Evolutionary conservation across 1,140 invertebrate genomes (phyloP), one percentile per base, ranked within the genome.

Genomic region (Penaeus chinensis): DNA sequence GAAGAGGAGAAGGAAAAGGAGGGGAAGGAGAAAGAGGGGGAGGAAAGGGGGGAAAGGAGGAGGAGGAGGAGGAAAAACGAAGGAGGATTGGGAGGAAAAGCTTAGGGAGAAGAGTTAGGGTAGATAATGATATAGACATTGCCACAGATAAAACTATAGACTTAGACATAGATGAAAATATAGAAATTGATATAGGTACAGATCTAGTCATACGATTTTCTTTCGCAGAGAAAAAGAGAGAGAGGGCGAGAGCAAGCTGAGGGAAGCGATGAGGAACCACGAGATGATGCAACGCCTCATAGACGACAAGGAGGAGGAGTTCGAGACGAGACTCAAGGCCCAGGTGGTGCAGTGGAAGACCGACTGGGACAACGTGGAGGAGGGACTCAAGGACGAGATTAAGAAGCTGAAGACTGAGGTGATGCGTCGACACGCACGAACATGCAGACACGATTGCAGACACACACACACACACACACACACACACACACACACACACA

Each of bases 261-360:
- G 80, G 61, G 85, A 87, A 20, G 71, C 61, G 63, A 85, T 63
- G 11, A 82, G 80, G 19, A 88, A 88, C 32, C 63, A 60, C 8
- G 86, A 88, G 19, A 18, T 79, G 20, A 74, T 90, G 61, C 81
- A 88, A 71, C 24, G 74, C 19, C 78, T 85, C 20, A 61, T 90
- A 10, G 86, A 90, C 62, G 69, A 85, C 32, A 84, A 88, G 32
- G 89, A 90, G 61, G 80, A 86, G 54, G 82, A 88, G 61, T 90
- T 86, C 78, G 89, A 90, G 86, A 8, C 47, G 1, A 27, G 84
- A 47, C 89, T 90, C 60, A 90, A 85, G 85, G 27, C 89, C 16
- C 88, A 90, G 83, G 89, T 90, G 78, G 79, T 79, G 0, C 83
- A 90, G 69, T 90, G 89, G 89, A 90, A 90, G 83, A 27, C 79